Evolutionary conservation across 2,113 vertebrate genomes (phyloP).

Genomic region (Hippopotamus amphibius): DNA sequence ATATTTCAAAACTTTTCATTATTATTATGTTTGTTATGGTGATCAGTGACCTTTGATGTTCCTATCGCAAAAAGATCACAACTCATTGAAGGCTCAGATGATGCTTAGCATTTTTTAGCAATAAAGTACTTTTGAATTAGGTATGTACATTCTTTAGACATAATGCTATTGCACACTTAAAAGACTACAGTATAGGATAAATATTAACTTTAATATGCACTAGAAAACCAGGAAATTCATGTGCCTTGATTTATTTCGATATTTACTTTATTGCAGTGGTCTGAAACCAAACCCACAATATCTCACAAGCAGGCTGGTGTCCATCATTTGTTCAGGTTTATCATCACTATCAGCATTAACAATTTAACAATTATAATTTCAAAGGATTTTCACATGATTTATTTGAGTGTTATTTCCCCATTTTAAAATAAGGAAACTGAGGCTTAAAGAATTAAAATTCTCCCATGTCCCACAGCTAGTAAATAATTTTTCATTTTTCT

Average conservation of each 20-base stretch:
- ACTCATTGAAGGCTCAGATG: neutral
- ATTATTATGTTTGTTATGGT: neutral
- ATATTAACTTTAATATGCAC: neutral
- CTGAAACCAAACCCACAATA: neutral
- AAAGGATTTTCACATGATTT: constrained; percentile 12
- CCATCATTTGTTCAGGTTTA: neutral
- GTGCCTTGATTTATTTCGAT: neutral
- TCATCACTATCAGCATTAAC: neutral
- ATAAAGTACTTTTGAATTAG: neutral
- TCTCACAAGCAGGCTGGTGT: neutral
- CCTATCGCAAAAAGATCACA: neutral
- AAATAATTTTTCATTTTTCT: constrained; percentile 22
- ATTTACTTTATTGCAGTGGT: neutral
- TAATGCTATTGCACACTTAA: neutral
- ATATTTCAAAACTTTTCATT: neutral
- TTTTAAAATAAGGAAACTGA: constrained; percentile 43
- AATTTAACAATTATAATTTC: constrained; percentile 11
- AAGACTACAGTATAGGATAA: neutral
- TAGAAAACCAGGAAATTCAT: neutral
- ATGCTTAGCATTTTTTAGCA: neutral
- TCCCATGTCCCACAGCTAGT: neutral
- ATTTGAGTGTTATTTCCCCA: neutral
- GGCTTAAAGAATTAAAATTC: neutral
- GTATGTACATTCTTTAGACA: neutral
- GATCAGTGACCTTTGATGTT: neutral